Conservation (phyloP, 2,113 vertebrate genomes). For the Numida meleagris region DNA sequence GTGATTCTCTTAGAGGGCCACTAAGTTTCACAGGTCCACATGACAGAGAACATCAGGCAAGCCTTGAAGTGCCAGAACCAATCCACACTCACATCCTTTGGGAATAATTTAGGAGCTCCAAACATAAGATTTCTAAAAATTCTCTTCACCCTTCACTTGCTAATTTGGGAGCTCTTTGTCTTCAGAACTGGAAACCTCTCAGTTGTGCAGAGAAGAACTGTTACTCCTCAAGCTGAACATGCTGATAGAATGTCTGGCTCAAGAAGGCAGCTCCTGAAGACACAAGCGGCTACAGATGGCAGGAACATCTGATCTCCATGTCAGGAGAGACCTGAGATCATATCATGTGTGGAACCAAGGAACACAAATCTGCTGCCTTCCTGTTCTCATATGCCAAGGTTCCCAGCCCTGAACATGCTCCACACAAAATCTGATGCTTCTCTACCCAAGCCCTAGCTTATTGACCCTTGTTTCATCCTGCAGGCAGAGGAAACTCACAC, state of each 20-base stretch:
- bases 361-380: not conserved
- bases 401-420: fast-evolving
- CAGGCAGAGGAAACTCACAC: not conserved
- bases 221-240: not conserved
- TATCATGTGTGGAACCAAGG: fast-evolving
- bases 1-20: not conserved
- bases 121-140: not conserved
- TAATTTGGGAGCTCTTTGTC: not conserved
- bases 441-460: not conserved
- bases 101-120: not conserved
- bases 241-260: not conserved
- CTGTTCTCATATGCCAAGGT: not conserved
- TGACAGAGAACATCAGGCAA: not conserved
- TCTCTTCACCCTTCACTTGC: not conserved
- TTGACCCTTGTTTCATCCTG: not conserved
- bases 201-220: not conserved
- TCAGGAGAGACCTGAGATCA: not conserved
- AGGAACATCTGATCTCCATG: not conserved
- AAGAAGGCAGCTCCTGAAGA: not conserved
- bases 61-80: not conserved
- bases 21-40: not conserved
- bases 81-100: not conserved
- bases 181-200: not conserved
- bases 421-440: not conserved
- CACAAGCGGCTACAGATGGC: not conserved